Base-by-base conservation (phyloP, 2,113 vertebrate species). In the Speoplatyrhinus poulsoni region DNA sequence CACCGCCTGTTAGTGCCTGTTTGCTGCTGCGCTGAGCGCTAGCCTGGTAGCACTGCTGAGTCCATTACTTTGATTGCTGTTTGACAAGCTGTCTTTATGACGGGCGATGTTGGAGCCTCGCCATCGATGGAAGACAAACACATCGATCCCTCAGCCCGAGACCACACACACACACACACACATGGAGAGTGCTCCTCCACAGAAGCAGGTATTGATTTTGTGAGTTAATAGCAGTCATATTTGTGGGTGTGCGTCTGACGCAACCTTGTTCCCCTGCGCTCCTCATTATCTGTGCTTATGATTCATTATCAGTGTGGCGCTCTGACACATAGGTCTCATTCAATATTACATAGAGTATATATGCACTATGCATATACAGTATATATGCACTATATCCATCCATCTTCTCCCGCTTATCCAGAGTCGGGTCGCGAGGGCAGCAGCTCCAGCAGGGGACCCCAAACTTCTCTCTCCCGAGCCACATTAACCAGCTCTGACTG, bases 71-170 rank as follows among this genome's bases (percentile, higher is more conserved):
- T 88, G 90, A 91, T 91, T 90, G 87, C 82, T 16, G 54, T 85
- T 88, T 89, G 87, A 92, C 92, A 86, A 85, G 89, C 89, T 87
- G 79, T 91, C 89, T 93, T 92, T 90, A 91, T 86, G 92, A 91
- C 86, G 79, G 90, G 81, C 77, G 68, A 83, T 85, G 63, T 57
- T 62, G 61, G 82, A 78, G 85, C 80, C 77, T 80, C 48, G 65
- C 81, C 86, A 83, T 90, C 81, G 71, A 87, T 83, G 77, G 82
- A 85, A 85, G 81, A 91, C 88, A 92, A 92, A 91, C 89, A 88
- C 85, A 92, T 93, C 80, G 90, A 93, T 92, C 85, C 69, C 82
- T 89, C 81, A 79, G 84, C 72, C 67, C 12, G 81, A 67, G 84
- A 91, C 90, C 87, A 90, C 84, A 69, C 84, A 68, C 55, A 75